A percentile compares a stretch with the other conserved stretches of the same genome.
These are phyloP conservation scores for Caenorhabditis afra DNA, from an alignment of 2,888 invertebrate genomes.

Conservation along the genomic window DNA sequence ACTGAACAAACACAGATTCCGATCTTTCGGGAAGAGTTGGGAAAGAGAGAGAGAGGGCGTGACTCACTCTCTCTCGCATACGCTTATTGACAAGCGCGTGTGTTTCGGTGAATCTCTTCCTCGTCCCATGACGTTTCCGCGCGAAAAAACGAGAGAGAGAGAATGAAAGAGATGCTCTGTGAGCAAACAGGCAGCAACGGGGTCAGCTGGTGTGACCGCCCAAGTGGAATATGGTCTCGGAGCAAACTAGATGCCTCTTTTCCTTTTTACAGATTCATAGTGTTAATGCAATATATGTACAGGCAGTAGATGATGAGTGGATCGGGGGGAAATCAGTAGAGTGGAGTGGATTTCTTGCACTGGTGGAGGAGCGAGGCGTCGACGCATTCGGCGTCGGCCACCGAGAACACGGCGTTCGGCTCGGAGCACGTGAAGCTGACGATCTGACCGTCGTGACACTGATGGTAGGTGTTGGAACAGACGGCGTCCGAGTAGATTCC, in stretches of 20 bases:
- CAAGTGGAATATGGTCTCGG: too few species aligned
- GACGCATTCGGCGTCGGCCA: constrained; percentile 33
- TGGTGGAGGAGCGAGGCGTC: constrained; percentile 32
- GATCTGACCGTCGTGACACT: constrained; percentile 26
- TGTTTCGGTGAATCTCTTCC: constrained; percentile 1
- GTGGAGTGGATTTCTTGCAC: constrained; percentile 16
- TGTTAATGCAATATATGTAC: too few species aligned
- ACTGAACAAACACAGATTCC: constrained; percentile 27
- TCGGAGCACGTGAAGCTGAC: constrained; percentile 34
- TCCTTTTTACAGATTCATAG: too few species aligned
- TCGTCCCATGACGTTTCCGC: not conserved
- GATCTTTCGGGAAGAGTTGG: constrained; percentile 3
- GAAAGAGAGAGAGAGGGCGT: not conserved
- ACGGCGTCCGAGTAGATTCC: constrained; percentile 27
- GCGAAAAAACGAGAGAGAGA: not conserved
- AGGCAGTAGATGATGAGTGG: too few species aligned
- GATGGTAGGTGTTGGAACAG: constrained; percentile 31
- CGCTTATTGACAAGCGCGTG: constrained; percentile 3
- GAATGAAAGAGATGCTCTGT: too few species aligned
- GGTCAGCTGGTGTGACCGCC: too few species aligned
- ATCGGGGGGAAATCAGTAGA: too few species aligned
- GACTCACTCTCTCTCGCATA: constrained; percentile 4
- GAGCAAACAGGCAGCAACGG: too few species aligned
- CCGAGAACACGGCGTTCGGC: constrained; percentile 36
- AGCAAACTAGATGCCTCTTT: too few species aligned